Evolutionary conservation across 2,113 vertebrate species (phyloP).

Genomic region (Nannobrachium achirus): DNA sequence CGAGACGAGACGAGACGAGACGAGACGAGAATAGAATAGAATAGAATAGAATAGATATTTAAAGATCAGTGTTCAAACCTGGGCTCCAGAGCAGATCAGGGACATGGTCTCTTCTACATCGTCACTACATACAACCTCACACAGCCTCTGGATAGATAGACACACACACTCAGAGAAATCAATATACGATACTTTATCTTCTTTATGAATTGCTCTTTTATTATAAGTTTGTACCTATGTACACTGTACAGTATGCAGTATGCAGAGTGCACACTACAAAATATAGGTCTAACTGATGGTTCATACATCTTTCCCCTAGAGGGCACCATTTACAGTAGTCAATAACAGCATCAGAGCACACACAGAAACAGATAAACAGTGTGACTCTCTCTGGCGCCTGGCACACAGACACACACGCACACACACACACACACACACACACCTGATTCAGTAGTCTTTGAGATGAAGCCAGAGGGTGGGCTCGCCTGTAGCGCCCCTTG

Average conservation of each 20-base stretch:
- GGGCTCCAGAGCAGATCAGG: conserved; percentile 79
- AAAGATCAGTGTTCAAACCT: conserved; percentile 46
- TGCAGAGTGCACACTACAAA: too few species aligned
- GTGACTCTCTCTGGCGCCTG: neutral
- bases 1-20: too few species aligned
- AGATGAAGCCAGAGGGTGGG: conserved; percentile 68
- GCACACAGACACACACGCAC: neutral
- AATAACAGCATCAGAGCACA: too few species aligned
- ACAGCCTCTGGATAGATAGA: conserved; percentile 64
- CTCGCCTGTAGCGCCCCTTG: conserved; percentile 73
- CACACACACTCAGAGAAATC: neutral
- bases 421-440: neutral
- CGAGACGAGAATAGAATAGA: neutral
- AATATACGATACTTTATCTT: too few species aligned
- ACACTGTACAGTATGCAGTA: too few species aligned
- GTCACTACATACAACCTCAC: conserved; percentile 68
- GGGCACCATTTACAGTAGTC: too few species aligned
- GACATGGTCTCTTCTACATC: conserved; percentile 75
- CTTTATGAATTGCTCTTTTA: too few species aligned
- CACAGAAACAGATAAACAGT: neutral
- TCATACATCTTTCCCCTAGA: neutral
- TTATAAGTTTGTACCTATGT: too few species aligned
- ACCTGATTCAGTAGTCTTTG: conserved; percentile 75
- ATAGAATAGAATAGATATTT: neutral
- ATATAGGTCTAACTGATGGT: too few species aligned